Evolutionary conservation across 2,113 vertebrate species (phyloP), one percentile per base, ranked within the genome.

Genomic region (Rousettus leschenaultii): DNA sequence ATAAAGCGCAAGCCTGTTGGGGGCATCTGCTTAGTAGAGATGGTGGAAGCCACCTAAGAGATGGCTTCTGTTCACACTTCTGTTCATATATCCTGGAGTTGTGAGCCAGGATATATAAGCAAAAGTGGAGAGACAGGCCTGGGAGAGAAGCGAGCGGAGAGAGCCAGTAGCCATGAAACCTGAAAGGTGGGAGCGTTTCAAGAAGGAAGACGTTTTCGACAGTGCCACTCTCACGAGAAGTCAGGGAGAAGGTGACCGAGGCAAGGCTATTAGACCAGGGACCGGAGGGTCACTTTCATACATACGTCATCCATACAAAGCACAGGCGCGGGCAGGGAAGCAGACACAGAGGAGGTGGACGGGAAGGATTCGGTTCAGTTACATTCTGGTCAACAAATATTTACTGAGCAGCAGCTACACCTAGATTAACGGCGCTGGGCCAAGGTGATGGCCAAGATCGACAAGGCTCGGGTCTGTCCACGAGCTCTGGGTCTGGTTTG

Each of bases 351-450:
- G 55, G 45, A 16, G 7, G 2, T 16, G 19, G 86, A 7, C 0
- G 26, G n/a, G 19, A 65, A 22, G 13, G 15, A 59, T 7, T 78
- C 33, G 0, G 38, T 18, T 45, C 43, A 35, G 13, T 22, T 65
- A 4, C 26, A n/a, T n/a, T 84, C 38, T 33, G n/a, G 22, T 83
- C 80, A 51, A 13, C 40, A 19, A 16, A 35, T 33, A 30, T 8
- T 16, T 38, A 38, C 0, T 19, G 33, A 86, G 24, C 33, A 51
- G 13, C 2, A 83, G 33, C 38, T 66, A 22, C 14, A 18, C 0
- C 14, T 35, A 70, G 16, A 26, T 1, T 40, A 40, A 26, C 0
- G 1, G 40, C 0, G 0, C 16, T 2, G 14, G 59, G 53, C n/a
- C 74, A 30, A 48, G 35, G 9, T 24, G 45, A 26, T 26, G 61